Conservation (phyloP, 2,113 vertebrate genomes). For the Channa maculata region DNA sequence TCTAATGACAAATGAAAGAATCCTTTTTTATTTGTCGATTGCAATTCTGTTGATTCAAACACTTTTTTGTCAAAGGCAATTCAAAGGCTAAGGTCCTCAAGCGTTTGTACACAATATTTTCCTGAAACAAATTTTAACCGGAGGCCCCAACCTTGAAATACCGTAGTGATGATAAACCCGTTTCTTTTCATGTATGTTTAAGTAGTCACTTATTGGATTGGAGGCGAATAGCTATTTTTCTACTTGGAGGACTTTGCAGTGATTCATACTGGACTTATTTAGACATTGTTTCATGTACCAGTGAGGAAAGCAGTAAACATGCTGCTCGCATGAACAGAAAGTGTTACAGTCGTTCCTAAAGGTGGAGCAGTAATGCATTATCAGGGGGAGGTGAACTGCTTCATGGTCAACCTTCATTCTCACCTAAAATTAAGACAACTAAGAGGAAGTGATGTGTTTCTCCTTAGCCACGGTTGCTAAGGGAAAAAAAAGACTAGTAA, state of each 20-base stretch:
- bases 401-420: too few relatives aligned
- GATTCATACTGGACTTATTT: not conserved
- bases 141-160: conserved; percentile 21
- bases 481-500: too few relatives aligned
- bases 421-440: too few relatives aligned
- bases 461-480: too few relatives aligned
- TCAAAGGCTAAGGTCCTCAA: conserved; percentile 3
- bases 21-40: too few relatives aligned
- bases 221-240: not conserved
- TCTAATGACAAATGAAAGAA: conserved; percentile 16
- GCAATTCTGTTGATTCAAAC: too few relatives aligned
- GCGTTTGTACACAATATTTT: not conserved
- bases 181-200: not conserved
- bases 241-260: not conserved
- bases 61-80: not conserved
- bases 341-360: too few relatives aligned
- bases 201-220: not conserved
- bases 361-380: too few relatives aligned
- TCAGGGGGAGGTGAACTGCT: too few relatives aligned
- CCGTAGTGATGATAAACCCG: not conserved
- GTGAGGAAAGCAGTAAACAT: too few relatives aligned
- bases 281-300: not conserved
- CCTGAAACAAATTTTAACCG: not conserved
- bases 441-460: too few relatives aligned
- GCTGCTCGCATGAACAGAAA: too few relatives aligned